Conservation (phyloP, 2,797 vertebrate genomes). For the Brachymystax lenok region DNA sequence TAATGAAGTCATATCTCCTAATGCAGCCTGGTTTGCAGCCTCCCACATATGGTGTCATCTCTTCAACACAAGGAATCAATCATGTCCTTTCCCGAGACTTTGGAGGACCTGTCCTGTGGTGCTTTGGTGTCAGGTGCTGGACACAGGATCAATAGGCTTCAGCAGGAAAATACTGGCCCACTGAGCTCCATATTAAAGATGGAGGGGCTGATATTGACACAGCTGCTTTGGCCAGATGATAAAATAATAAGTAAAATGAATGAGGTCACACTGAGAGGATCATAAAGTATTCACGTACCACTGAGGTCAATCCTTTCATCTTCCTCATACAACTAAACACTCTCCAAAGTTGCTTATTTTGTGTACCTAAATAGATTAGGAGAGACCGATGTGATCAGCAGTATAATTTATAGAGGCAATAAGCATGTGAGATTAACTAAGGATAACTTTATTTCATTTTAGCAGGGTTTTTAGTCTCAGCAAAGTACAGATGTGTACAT, state of each 20-base stretch:
- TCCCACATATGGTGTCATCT: neutral
- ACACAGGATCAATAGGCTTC: no score
- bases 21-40: neutral
- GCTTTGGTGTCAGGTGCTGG: neutral
- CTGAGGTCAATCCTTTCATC: slow-evolving; percentile 16
- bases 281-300: neutral
- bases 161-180: neutral
- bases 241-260: neutral
- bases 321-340: neutral
- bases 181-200: slow-evolving; percentile 42
- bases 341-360: slow-evolving; percentile 2
- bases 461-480: slow-evolving; percentile 62
- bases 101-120: neutral
- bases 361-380: slow-evolving; percentile 25
- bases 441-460: slow-evolving; percentile 76
- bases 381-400: neutral
- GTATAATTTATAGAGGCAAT: neutral
- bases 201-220: slow-evolving; percentile 53
- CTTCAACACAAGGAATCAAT: slow-evolving; percentile 19
- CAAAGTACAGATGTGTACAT: slow-evolving; percentile 64
- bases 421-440: slow-evolving; percentile 45
- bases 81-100: neutral
- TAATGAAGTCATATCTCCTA: slow-evolving; percentile 31
- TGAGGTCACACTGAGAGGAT: neutral
- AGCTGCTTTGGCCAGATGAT: slow-evolving; percentile 48